Evolutionary conservation across 2,888 invertebrate genomes (phyloP), one percentile per base, ranked within the genome.

Genomic region (Troides aeacus): DNA sequence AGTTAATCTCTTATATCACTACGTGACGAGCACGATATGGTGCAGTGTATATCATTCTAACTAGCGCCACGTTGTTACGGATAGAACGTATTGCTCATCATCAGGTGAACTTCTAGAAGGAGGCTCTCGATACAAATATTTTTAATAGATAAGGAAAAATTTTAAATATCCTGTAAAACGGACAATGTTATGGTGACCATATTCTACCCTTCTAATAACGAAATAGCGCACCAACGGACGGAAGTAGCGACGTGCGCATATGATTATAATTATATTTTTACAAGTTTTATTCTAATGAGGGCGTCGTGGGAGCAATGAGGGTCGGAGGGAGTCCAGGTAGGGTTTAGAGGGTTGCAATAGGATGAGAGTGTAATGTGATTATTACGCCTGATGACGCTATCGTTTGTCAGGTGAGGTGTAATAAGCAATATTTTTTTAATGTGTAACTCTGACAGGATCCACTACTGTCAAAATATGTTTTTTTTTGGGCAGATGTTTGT

Each of bases 261-360:
- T 87, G 86, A 89, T 89, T 88, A 88, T 88, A 90, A 89, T 89
- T 84, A 87, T 90, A 85, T 90, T 90, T 89, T 91, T 82, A 88
- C 85, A 85, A 88, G 86, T 84, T 84, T 86, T 86, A 85, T 85
- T 85, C 78, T 79, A 83, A 75, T 81, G 81, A 83, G 89, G 88
- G 87, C 76, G 77, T 76, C 74, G 80, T 87, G 89, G 90, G 90
- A 87, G 88, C 88, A 79, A 78, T 71, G 76, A 57, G 76, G 79
- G 80, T 78, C 75, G 75, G 78, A 81, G 83, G 82, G 74, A 74
- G 77, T 75, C 79, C 86, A 88, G 88, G 89, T 87, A 84, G 74
- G 73, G 70, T 66, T 62, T 75, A 61, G 68, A 64, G 79, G 78
- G 81, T 80, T 77, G 76, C 79, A 72, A 78, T 82, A 81, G 87